A percentile compares a stretch with the other conserved stretches of the same genome.
Evolutionary conservation across 1,140 invertebrate genomes (phyloP).

Genomic region (Leptinotarsa texana): DNA sequence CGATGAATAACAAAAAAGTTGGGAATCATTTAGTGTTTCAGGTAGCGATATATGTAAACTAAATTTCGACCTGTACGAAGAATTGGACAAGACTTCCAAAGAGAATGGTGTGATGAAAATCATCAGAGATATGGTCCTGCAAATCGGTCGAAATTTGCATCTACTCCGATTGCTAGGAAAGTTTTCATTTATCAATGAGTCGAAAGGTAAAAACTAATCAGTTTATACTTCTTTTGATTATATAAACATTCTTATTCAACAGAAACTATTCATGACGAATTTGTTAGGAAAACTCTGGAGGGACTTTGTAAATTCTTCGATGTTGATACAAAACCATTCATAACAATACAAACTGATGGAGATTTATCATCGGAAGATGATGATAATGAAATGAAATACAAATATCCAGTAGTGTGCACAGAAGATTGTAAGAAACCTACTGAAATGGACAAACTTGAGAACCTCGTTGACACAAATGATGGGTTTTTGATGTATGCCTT

Average conservation of each 20-base stretch:
- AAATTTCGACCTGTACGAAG: conserved; percentile 32
- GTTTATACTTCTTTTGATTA: no score
- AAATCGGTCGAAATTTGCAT: conserved; percentile 50
- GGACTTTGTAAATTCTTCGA: conserved; percentile 35
- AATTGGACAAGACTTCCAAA: conserved; percentile 29
- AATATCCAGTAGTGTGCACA: conserved; percentile 32
- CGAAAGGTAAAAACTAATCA: conserved; percentile 28
- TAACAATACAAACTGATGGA: background rate
- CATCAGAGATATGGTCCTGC: conserved; percentile 43
- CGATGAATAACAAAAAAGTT: no score
- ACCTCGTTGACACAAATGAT: conserved; percentile 46
- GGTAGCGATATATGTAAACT: conserved; percentile 22
- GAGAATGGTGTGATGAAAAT: conserved; percentile 43
- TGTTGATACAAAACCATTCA: background rate
- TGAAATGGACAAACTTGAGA: conserved; percentile 45
- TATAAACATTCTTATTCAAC: conserved; percentile 24
- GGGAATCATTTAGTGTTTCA: background rate
- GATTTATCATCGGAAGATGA: conserved; percentile 2
- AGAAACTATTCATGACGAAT: conserved; percentile 48
- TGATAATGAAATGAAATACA: conserved; percentile 20
- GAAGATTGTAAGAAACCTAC: conserved; percentile 28
- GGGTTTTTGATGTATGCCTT: conserved; percentile 51
- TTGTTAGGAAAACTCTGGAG: conserved; percentile 38
- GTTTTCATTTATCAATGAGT: conserved; percentile 39
- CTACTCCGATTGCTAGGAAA: conserved; percentile 47